Evolutionary conservation across 2,888 invertebrate genomes (phyloP).

Genomic region (Neoitamus cyanurus): DNA sequence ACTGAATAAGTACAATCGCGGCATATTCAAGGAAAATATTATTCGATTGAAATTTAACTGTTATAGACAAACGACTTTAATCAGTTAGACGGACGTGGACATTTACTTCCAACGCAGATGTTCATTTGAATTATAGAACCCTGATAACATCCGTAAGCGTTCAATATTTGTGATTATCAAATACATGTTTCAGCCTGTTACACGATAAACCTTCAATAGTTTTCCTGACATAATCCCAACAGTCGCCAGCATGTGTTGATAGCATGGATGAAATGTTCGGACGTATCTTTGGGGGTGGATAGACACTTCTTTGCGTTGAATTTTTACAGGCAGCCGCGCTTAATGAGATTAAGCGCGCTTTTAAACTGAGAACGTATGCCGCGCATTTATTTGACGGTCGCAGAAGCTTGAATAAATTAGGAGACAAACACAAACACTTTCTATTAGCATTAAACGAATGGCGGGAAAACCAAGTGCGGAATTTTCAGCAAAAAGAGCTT

Average conservation of each 20-base stretch:
- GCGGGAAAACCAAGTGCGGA: background rate
- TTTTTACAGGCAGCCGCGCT: background rate
- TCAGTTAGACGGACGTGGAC: too few relatives aligned
- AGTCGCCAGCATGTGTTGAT: background rate
- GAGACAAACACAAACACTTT: background rate
- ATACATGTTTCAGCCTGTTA: background rate
- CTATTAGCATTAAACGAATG: background rate
- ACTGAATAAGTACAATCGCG: too few relatives aligned
- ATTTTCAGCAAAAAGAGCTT: too few relatives aligned
- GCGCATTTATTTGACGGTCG: background rate
- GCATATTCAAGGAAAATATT: too few relatives aligned
- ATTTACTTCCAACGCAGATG: too few relatives aligned
- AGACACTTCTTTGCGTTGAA: background rate
- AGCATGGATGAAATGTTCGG: background rate
- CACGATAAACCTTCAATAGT: background rate
- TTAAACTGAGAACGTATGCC: background rate
- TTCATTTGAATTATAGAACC: too few relatives aligned
- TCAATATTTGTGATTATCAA: background rate
- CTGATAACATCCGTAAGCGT: too few relatives aligned
- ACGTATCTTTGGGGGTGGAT: background rate
- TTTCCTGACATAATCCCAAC: background rate
- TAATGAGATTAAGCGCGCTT: background rate
- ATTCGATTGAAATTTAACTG: too few relatives aligned
- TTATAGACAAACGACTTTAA: too few relatives aligned
- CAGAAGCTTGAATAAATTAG: background rate